Percentiles rank a stretch among this genome's conserved stretches.
phyloP scores from a whole-genome alignment of 2,888 invertebrate species.

The Liopterus haemorrhoidalis region DNA sequence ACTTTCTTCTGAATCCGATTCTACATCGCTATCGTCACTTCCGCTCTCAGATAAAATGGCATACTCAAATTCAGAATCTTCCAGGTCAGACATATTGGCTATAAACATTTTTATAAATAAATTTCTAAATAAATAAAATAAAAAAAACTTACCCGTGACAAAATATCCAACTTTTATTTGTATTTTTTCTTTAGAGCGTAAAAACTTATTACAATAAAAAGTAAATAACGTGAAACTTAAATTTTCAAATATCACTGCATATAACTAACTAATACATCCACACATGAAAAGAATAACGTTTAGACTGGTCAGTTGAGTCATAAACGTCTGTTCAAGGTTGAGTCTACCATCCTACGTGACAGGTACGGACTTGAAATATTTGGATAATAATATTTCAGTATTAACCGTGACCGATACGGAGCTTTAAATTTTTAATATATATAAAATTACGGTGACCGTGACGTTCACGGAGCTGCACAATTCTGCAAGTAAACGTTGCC shows the following conservation, averaged over 20 bases:
- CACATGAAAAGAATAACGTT: conserved; percentile 3
- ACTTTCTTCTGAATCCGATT: conserved; percentile 11
- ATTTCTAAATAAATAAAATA: conserved; percentile 16
- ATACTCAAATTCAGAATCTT: conserved; percentile 13
- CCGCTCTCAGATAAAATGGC: conserved; percentile 17
- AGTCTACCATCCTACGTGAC: conserved; percentile 1
- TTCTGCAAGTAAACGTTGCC: conserved; percentile 3
- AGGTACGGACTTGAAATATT: conserved; percentile 5
- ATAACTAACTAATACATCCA: conserved; percentile 1
- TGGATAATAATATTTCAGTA: conserved; percentile 4
- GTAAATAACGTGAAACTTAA: too few species aligned
- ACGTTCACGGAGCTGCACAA: conserved; percentile 7
- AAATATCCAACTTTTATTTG: conserved; percentile 4
- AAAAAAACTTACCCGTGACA: conserved; percentile 1
- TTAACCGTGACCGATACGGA: conserved; percentile 6
- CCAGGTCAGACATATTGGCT: conserved; percentile 6
- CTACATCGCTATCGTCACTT: conserved; percentile 12
- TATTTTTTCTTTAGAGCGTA: neutral
- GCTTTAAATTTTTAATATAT: conserved; percentile 1
- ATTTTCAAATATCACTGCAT: conserved; percentile 7
- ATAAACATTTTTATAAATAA: conserved; percentile 6
- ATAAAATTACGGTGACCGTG: conserved; percentile 7
- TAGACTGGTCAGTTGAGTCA: conserved; percentile 1
- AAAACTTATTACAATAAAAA: conserved; percentile 3
- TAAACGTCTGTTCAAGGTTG: conserved; percentile 2